Base-by-base conservation (phyloP, 2,888 invertebrate species). In the Helicoverpa assulta region DNA sequence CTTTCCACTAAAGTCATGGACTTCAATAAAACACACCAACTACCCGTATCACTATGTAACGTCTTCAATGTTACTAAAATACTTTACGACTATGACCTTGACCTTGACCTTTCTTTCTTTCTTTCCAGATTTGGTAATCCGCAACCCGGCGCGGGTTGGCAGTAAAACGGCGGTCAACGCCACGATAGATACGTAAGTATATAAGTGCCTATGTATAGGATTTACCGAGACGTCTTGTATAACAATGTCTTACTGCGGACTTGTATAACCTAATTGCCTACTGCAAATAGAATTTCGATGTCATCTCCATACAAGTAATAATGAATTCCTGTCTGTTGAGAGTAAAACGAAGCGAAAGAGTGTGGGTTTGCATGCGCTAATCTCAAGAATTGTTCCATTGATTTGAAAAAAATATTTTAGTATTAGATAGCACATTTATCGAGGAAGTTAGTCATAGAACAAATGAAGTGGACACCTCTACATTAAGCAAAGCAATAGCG, bases 141-240 rank as follows among this genome's bases (percentile, higher is more conserved):
- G 63, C 76, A 75, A 61, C 81, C 86, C 73, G 62, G 58, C 26
- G 62, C 72, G 85, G 85, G 83, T 84, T 72, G 74, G 66, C 68
- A 76, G 67, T 81, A 78, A 75, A 76, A 78, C 85, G 86, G 83
- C 83, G 83, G 76, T 76, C 83, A 61, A 67, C 84, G 78, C 78
- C 83, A 83, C 76, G 75, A 86, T 85, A 85, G 81, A 82, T 84
- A 80, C 86, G 87, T 86, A 66, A 85, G 86, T 84, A 82, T n/a
- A 54, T 4, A 7, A 19, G 26, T 19, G 7, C 14, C 16, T 4
- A 16, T 21, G 54, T 62, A 37, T 26, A 26, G 14, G 21, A 43
- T 18, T 18, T 21, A n/a, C 18, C 40, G 26, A 40, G n/a, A n/a
- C 18, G n/a, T 6, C 6, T n/a, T n/a, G n/a, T n/a, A 7, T 50